Evolutionary conservation across 2,888 invertebrate species (phyloP).

Genomic region (Zootermopsis nevadensis): DNA sequence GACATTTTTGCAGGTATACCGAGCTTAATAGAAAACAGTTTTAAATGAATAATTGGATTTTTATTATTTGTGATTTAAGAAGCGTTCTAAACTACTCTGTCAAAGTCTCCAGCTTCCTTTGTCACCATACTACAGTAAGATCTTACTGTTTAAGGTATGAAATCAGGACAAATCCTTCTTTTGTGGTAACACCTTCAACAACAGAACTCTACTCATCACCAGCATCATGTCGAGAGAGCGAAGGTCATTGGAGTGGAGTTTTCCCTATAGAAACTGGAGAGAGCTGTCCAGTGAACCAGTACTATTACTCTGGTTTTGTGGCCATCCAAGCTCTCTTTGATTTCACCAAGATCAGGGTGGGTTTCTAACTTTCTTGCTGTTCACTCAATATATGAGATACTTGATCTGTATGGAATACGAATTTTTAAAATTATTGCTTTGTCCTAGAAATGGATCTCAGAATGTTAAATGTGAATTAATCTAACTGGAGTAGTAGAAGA

Average conservation of each 20-base stretch:
- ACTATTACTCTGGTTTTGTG: constrained; percentile 80
- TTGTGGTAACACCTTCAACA: constrained; percentile 74
- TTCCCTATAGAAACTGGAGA: constrained; percentile 77
- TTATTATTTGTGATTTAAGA: too few relatives aligned
- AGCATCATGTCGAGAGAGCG: constrained; percentile 75
- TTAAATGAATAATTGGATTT: too few relatives aligned
- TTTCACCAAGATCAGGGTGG: constrained; percentile 77
- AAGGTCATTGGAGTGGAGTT: constrained; percentile 71
- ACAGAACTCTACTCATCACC: constrained; percentile 74
- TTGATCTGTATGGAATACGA: background rate
- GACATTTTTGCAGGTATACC: too few relatives aligned
- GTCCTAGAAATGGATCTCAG: background rate
- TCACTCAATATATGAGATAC: background rate
- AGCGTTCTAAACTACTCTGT: too few relatives aligned
- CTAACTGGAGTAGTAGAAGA: too few relatives aligned
- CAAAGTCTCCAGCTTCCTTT: too few relatives aligned
- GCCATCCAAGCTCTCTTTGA: constrained; percentile 79
- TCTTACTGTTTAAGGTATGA: constrained; percentile 69
- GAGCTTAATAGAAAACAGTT: too few relatives aligned
- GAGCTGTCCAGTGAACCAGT: constrained; percentile 79
- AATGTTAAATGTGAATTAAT: background rate
- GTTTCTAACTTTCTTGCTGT: constrained; percentile 43
- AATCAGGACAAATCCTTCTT: constrained; percentile 78
- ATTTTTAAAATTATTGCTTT: background rate
- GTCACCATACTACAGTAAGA: too few relatives aligned